Percentiles rank a stretch among this genome's conserved stretches.
Evolutionary conservation across 2,113 vertebrate species (phyloP).

Genomic region (Chaenogobius annularis): DNA sequence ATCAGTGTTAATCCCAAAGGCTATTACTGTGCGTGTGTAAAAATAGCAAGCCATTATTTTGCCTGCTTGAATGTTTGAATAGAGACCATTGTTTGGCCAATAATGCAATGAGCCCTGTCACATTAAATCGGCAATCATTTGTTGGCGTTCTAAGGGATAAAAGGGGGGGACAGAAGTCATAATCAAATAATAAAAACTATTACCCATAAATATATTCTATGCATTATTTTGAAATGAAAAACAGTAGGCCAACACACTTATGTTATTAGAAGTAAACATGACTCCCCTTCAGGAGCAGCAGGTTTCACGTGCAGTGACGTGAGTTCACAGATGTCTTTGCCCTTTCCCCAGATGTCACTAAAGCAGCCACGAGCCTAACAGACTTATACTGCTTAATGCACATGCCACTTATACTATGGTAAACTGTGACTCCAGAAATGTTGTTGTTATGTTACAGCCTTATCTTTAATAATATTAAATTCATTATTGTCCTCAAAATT

Average conservation of each 20-base stretch:
- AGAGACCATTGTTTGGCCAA: slow-evolving; percentile 50
- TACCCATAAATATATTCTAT: too few relatives aligned
- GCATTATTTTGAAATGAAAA: too few relatives aligned
- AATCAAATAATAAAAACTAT: too few relatives aligned
- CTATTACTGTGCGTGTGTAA: slow-evolving; percentile 59
- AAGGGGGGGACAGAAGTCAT: not conserved
- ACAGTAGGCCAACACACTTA: too few relatives aligned
- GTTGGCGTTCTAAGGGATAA: not conserved
- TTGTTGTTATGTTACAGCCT: too few relatives aligned
- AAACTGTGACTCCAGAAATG: not conserved
- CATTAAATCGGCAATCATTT: slow-evolving; percentile 19
- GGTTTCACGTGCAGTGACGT: slow-evolving; percentile 41
- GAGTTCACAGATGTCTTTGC: slow-evolving; percentile 51
- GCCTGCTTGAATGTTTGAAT: not conserved
- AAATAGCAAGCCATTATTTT: slow-evolving; percentile 70
- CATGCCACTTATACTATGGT: slow-evolving; percentile 31
- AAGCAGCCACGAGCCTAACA: slow-evolving; percentile 35
- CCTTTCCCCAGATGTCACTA: slow-evolving; percentile 24
- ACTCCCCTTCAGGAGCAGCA: not conserved
- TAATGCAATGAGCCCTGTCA: slow-evolving; percentile 41
- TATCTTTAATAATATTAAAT: too few relatives aligned
- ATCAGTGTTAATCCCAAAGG: slow-evolving; percentile 62
- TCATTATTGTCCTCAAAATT: too few relatives aligned
- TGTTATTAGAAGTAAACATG: too few relatives aligned
- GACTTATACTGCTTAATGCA: slow-evolving; percentile 50